Percentiles rank a stretch among this genome's conserved stretches.
phyloP scores from a whole-genome alignment of 2,797 vertebrate species.

The Neostethus bicornis region DNA sequence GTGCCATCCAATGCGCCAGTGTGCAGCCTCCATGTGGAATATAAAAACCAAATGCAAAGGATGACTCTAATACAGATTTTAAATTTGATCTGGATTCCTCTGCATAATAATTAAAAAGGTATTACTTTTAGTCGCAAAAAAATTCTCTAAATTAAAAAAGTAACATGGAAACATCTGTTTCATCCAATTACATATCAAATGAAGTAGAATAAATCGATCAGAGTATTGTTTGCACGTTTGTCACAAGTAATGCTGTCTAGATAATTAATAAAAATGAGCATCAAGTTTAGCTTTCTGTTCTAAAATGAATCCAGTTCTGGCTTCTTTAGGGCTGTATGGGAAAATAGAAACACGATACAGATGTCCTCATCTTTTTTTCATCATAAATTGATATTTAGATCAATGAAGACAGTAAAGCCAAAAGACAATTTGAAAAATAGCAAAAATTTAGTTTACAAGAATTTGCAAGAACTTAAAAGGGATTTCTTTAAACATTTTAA shows the following conservation, averaged over 20 bases:
- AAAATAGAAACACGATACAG: too few species aligned
- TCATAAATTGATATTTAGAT: not conserved
- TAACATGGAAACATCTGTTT: too few species aligned
- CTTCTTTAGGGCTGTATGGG: not conserved
- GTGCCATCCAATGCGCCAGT: too few species aligned
- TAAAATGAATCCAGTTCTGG: constrained; percentile 5
- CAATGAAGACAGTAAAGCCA: too few species aligned
- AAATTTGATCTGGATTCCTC: not conserved
- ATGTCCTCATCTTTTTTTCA: too few species aligned
- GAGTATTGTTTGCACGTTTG: not conserved
- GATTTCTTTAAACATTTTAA: not conserved
- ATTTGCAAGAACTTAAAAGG: not conserved
- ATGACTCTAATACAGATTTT: not conserved
- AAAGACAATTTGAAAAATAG: not conserved
- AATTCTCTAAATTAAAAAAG: not conserved
- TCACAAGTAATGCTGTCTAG: not conserved
- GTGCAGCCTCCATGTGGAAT: too few species aligned
- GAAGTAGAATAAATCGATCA: too few species aligned
- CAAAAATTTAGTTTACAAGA: not conserved
- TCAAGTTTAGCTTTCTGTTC: constrained; percentile 18
- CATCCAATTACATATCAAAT: too few species aligned
- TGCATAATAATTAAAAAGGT: not conserved
- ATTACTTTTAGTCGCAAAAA: not conserved
- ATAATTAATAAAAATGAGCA: not conserved
- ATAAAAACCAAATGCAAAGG: constrained; percentile 5